phyloP scores from a whole-genome alignment of 2,113 vertebrate species.

The Coturnix japonica region DNA sequence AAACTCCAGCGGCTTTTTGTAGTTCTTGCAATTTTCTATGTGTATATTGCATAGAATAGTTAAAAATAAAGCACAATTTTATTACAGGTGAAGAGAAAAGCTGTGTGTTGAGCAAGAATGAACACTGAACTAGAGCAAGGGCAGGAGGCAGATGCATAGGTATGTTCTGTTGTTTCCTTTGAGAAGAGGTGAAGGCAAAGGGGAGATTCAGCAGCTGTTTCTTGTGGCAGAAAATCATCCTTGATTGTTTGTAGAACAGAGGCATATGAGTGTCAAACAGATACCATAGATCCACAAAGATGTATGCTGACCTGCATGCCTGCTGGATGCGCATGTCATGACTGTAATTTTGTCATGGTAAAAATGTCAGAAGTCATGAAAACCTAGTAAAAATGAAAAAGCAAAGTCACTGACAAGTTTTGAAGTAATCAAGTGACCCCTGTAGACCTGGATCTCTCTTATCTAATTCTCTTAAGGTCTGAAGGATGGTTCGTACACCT shows the following conservation, averaged over 20 bases:
- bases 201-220: slow-evolving; percentile 51
- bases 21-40: slow-evolving; percentile 5
- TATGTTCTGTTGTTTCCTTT: slow-evolving; percentile 16
- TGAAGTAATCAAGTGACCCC: slow-evolving; percentile 54
- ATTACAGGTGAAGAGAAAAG: not conserved
- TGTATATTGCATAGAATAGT: not conserved
- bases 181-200: slow-evolving; percentile 55
- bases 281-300: slow-evolving; percentile 19
- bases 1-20: not conserved
- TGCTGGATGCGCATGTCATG: slow-evolving; percentile 42
- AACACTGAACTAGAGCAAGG: not conserved
- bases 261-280: slow-evolving; percentile 58
- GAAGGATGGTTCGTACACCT: slow-evolving; percentile 15
- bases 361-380: slow-evolving; percentile 58
- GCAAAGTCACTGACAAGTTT: slow-evolving; percentile 46
- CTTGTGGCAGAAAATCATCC: slow-evolving; percentile 70
- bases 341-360: slow-evolving; percentile 53
- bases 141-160: not conserved
- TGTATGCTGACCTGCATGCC: slow-evolving; percentile 48
- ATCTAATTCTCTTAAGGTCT: slow-evolving; percentile 59
- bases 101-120: not conserved
- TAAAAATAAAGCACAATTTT: not conserved
- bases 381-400: slow-evolving; percentile 57
- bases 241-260: slow-evolving; percentile 55
- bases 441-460: slow-evolving; percentile 36